These are phyloP conservation scores for Drosophila hamatofila DNA, from an alignment of 2,888 invertebrate species.

Conservation along the genomic window DNA sequence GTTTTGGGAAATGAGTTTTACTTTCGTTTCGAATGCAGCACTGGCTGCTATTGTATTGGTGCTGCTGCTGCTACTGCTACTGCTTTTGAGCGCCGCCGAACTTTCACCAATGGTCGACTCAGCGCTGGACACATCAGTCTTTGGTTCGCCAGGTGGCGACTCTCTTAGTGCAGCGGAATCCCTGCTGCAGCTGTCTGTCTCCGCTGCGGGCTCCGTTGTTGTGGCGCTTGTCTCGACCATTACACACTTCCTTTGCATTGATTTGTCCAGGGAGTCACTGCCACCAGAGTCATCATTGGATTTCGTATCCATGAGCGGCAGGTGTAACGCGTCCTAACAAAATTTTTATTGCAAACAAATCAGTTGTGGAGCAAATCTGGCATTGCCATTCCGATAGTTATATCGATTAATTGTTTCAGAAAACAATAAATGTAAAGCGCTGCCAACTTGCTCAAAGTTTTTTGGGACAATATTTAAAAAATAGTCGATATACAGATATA, in stretches of 20 bases:
- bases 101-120: conserved; percentile 31
- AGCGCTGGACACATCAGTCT: conserved; percentile 61
- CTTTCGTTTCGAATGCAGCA: conserved; percentile 81
- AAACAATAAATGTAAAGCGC: not conserved
- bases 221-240: conserved; percentile 69
- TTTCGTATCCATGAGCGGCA: conserved; percentile 79
- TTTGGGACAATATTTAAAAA: not conserved
- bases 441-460: conserved; percentile 30
- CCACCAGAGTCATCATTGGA: conserved; percentile 82
- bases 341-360: conserved; percentile 59
- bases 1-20: conserved; percentile 82
- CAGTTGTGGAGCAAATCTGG: conserved; percentile 56
- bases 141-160: conserved; percentile 52
- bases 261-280: conserved; percentile 83
- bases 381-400: conserved; percentile 48
- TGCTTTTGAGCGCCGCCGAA: conserved; percentile 29
- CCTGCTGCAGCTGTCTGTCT: conserved; percentile 57
- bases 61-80: conserved; percentile 28
- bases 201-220: conserved; percentile 55
- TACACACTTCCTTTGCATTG: conserved; percentile 82
- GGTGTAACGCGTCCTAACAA: conserved; percentile 42
- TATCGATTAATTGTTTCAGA: conserved; percentile 30
- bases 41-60: conserved; percentile 37
- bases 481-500: not conserved
- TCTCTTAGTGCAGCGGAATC: conserved; percentile 53